These are phyloP conservation scores for Callopanchax toddi DNA, from an alignment of 2,113 vertebrate genomes.

Conservation along the genomic window DNA sequence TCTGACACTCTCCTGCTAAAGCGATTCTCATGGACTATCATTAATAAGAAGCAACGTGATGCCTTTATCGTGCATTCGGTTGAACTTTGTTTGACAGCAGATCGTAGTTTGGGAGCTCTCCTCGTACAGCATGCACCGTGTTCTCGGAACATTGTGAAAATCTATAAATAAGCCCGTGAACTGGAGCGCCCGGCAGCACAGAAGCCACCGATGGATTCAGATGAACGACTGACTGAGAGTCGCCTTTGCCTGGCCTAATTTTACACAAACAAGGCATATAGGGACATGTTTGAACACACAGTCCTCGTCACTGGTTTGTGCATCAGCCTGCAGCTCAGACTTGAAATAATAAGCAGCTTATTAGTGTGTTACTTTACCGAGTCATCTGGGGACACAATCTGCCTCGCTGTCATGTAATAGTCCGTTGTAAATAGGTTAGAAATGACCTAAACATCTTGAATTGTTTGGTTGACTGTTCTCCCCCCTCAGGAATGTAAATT, in stretches of 20 bases:
- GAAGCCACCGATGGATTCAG: constrained; percentile 34
- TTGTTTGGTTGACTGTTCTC: too few species aligned
- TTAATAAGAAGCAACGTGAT: too few species aligned
- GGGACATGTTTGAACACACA: neutral
- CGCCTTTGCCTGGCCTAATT: constrained; percentile 31
- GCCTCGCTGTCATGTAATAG: too few species aligned
- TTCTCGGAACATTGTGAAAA: constrained; percentile 27
- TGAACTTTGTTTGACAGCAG: constrained; percentile 17
- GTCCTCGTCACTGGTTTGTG: neutral
- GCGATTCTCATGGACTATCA: too few species aligned
- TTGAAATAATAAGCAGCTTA: constrained; percentile 1
- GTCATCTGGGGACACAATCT: neutral
- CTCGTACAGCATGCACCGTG: neutral
- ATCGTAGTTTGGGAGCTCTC: constrained; percentile 34
- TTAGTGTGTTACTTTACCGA: neutral
- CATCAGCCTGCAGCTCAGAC: neutral
- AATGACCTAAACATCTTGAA: too few species aligned
- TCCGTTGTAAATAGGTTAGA: too few species aligned
- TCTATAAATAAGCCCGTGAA: constrained; percentile 58
- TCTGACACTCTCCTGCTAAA: too few species aligned
- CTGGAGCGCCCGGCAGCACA: constrained; percentile 20
- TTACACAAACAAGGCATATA: constrained; percentile 11
- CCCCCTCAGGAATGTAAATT: neutral
- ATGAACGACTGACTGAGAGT: constrained; percentile 46
- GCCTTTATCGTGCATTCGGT: too few species aligned